Percentiles rank a stretch among this genome's conserved stretches.
phyloP scores from a whole-genome alignment of 2,797 vertebrate genomes.

The Columba guinea region DNA sequence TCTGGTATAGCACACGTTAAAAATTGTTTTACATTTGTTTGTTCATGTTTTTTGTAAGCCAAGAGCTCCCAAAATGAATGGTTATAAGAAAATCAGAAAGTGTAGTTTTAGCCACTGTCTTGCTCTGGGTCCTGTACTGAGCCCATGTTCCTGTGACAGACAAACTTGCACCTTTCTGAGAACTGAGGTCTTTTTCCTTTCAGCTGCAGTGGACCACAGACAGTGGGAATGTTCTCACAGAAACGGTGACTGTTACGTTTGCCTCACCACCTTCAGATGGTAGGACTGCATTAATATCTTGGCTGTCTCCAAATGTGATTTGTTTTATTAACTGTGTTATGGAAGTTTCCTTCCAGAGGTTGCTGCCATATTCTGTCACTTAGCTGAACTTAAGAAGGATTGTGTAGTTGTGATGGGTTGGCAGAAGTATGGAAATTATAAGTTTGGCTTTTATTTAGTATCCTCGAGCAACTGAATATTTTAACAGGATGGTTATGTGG shows the following conservation, averaged over 20 bases:
- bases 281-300: conserved; percentile 61
- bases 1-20: not conserved
- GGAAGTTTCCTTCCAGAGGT: not conserved
- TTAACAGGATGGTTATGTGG: not conserved
- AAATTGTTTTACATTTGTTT: not conserved
- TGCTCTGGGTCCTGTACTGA: not conserved
- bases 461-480: not conserved
- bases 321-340: not conserved
- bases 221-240: conserved; percentile 78
- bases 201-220: conserved; percentile 82
- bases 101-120: not conserved
- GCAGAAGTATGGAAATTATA: not conserved
- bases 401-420: not conserved
- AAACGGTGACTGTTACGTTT: conserved; percentile 83
- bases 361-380: not conserved
- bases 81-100: not conserved
- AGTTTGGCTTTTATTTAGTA: not conserved
- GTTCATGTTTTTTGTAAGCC: not conserved
- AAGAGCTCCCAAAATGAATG: not conserved
- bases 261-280: conserved; percentile 76
- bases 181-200: conserved; percentile 53
- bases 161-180: not conserved
- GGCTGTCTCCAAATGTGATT: not conserved
- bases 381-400: not conserved
- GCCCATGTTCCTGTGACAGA: not conserved